Percentiles rank a stretch among this genome's conserved stretches.
Conservation (phyloP, 2,797 vertebrate species). For the Carcharodon carcharias region DNA sequence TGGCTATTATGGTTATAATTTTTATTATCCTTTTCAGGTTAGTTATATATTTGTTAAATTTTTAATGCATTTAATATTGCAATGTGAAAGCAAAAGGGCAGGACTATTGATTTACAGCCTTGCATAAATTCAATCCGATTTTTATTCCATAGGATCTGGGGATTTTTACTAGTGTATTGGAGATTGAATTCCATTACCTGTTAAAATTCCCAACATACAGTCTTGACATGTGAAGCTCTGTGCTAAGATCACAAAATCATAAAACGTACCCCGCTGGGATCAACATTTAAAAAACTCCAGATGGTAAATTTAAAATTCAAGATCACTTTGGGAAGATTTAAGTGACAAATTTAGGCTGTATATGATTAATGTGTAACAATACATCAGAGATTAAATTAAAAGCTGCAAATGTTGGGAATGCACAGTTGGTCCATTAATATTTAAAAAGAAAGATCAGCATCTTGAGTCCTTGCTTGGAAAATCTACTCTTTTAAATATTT, state of each 20-base stretch:
- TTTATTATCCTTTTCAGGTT: constrained; percentile 58
- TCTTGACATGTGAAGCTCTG: neutral
- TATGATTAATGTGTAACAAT: neutral
- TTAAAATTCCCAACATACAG: neutral
- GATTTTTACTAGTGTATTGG: neutral
- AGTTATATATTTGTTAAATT: constrained; percentile 38
- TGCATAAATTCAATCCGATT: neutral
- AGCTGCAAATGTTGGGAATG: neutral
- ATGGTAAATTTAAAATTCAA: neutral
- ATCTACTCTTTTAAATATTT: neutral
- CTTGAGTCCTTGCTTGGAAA: neutral
- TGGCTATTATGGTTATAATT: constrained; percentile 48
- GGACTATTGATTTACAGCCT: neutral
- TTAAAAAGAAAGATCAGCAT: neutral
- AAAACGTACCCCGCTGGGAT: neutral
- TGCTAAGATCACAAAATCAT: neutral
- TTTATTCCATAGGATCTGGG: neutral
- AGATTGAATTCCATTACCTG: neutral
- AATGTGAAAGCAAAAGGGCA: neutral
- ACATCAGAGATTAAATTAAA: neutral
- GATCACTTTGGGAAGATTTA: neutral
- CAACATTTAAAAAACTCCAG: neutral
- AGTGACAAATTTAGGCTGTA: neutral
- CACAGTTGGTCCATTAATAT: neutral
- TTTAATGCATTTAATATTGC: neutral